phyloP scores from a whole-genome alignment of 2,888 invertebrate species.

The Sarcophaga subvicina region DNA sequence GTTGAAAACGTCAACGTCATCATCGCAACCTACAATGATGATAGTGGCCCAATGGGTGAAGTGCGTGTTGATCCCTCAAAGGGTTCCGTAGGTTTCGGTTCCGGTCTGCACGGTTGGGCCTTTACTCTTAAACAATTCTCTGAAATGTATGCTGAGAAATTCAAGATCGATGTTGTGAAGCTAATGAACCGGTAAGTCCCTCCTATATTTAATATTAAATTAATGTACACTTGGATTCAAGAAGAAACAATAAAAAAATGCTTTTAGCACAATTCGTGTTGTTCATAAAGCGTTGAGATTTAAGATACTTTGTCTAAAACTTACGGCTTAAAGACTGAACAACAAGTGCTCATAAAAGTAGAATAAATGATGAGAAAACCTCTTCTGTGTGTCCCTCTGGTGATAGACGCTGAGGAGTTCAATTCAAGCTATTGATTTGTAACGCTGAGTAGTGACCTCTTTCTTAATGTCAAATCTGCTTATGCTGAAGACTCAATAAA shows the following conservation, averaged over 20 bases:
- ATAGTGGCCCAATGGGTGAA: slow-evolving; percentile 99
- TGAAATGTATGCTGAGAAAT: slow-evolving; percentile 99
- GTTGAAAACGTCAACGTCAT: slow-evolving; percentile 99
- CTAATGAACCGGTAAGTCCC: slow-evolving; percentile 92
- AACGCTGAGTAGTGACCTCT: slow-evolving; percentile 91
- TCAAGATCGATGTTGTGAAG: slow-evolving; percentile 98
- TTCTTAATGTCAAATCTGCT: slow-evolving; percentile 89
- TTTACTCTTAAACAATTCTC: slow-evolving; percentile 99
- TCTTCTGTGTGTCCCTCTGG: slow-evolving; percentile 25
- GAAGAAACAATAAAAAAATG: slow-evolving; percentile 41
- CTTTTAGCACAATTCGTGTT: slow-evolving; percentile 82
- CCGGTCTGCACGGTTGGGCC: slow-evolving; percentile 99
- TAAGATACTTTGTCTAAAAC: slow-evolving; percentile 45
- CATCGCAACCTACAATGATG: slow-evolving; percentile 99
- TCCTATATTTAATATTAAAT: too few species aligned
- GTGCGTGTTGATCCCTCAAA: slow-evolving; percentile 98
- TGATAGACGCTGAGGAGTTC: not conserved
- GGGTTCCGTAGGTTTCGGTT: slow-evolving; percentile 99
- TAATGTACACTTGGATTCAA: not conserved
- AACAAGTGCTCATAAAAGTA: slow-evolving; percentile 88
- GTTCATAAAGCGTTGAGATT: slow-evolving; percentile 73
- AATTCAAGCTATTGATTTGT: slow-evolving; percentile 81
- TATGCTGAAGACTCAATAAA: slow-evolving; percentile 82
- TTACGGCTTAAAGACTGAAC: slow-evolving; percentile 76
- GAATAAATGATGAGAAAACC: slow-evolving; percentile 79